These are phyloP conservation scores for Andricus quercusramuli DNA, from an alignment of 2,888 invertebrate genomes.

Conservation along the genomic window DNA sequence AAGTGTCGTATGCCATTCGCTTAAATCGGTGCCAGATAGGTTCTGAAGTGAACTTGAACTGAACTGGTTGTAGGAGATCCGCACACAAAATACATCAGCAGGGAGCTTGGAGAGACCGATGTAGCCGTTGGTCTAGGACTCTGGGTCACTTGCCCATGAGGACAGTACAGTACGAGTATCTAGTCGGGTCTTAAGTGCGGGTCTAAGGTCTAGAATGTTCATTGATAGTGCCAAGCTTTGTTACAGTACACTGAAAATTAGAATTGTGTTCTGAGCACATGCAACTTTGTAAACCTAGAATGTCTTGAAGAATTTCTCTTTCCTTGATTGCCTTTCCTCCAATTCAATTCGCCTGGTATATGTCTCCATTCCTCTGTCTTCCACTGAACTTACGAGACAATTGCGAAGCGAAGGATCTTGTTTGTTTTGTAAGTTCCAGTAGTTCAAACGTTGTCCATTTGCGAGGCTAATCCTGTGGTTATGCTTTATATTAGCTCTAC, in stretches of 20 bases:
- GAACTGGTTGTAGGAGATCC: constrained; percentile 50
- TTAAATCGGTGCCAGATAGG: constrained; percentile 6
- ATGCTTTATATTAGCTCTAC: background rate
- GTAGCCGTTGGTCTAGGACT: constrained; percentile 57
- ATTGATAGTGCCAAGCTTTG: constrained; percentile 23
- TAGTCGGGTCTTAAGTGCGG: constrained; percentile 56
- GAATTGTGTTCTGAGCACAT: constrained; percentile 1
- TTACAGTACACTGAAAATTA: constrained; percentile 1
- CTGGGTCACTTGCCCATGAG: constrained; percentile 64
- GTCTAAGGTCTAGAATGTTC: constrained; percentile 42
- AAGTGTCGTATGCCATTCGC: constrained; percentile 28
- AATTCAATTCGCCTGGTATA: constrained; percentile 31
- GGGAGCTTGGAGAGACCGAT: constrained; percentile 35
- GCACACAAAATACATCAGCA: constrained; percentile 55
- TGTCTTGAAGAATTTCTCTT: constrained; percentile 17
- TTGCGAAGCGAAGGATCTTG: constrained; percentile 11
- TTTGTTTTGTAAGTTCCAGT: constrained; percentile 18
- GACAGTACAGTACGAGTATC: constrained; percentile 41
- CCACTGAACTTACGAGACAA: constrained; percentile 9
- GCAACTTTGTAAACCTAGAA: constrained; percentile 19
- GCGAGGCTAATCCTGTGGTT: constrained; percentile 9
- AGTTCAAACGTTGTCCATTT: constrained; percentile 2
- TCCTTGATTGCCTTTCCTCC: constrained; percentile 20
- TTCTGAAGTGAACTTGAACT: constrained; percentile 14
- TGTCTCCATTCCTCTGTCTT: background rate